phyloP scores from a whole-genome alignment of 2,797 vertebrate genomes.

The Otus scops region DNA sequence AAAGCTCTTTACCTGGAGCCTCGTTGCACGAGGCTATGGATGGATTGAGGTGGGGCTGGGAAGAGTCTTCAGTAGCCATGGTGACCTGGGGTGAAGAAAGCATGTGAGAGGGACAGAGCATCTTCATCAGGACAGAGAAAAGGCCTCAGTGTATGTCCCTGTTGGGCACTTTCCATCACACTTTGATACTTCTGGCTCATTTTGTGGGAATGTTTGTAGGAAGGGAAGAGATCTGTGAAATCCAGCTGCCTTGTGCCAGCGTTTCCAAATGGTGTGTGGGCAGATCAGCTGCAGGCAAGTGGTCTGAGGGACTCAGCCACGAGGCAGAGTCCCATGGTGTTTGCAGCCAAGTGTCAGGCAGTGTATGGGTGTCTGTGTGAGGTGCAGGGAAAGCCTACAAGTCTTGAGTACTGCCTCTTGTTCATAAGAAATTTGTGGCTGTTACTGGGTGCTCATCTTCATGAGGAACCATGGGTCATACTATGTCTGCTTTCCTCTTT shows the following conservation, averaged over 20 bases:
- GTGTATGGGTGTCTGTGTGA: neutral
- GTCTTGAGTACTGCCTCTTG: neutral
- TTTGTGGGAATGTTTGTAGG: neutral
- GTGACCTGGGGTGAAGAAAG: neutral
- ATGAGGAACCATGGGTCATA: neutral
- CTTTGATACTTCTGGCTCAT: neutral
- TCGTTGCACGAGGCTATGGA: fast-evolving
- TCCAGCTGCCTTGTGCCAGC: neutral
- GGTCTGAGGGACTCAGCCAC: neutral
- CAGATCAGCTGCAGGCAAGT: neutral
- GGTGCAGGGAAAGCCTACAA: neutral
- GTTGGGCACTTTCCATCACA: fast-evolving
- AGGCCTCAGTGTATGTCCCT: neutral
- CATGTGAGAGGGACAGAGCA: neutral
- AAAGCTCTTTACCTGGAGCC: neutral
- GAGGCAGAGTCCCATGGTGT: neutral
- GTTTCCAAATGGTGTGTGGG: neutral
- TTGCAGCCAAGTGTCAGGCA: neutral
- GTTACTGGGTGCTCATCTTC: neutral
- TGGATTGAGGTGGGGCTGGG: neutral
- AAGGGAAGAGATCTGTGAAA: neutral
- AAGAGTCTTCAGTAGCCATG: neutral
- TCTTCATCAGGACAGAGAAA: neutral
- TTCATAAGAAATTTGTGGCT: neutral
- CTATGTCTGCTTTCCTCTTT: neutral